phyloP scores from a whole-genome alignment of 2,113 vertebrate genomes.

The Sylvietta virens region DNA sequence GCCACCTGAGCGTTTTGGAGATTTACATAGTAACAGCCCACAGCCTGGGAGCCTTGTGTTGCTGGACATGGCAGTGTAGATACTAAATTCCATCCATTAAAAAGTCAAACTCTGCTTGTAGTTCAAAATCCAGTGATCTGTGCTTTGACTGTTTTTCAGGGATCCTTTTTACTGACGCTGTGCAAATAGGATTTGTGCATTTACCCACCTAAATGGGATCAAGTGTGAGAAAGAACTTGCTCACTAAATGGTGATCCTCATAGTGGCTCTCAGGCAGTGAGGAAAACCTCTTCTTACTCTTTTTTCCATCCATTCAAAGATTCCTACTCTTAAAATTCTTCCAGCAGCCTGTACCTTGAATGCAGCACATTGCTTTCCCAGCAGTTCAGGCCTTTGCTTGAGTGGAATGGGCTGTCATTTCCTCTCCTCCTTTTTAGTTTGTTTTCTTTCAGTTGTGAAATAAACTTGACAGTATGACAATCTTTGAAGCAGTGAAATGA shows the following conservation, averaged over 20 bases:
- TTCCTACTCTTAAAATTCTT: background rate
- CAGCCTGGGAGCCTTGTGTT: background rate
- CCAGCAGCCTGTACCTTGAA: background rate
- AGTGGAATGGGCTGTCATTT: background rate
- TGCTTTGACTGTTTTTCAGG: background rate
- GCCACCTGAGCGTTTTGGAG: background rate
- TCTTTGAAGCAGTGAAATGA: background rate
- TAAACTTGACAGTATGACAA: background rate
- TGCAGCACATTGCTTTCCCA: background rate
- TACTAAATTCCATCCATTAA: background rate
- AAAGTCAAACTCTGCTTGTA: background rate
- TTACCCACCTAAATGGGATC: background rate
- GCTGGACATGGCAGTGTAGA: background rate
- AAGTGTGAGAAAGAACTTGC: background rate
- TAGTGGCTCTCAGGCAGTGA: fast-evolving
- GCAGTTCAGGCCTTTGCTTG: background rate
- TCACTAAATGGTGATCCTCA: background rate
- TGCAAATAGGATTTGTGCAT: background rate
- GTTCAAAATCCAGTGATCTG: background rate
- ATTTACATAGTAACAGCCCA: background rate
- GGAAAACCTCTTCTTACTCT: background rate
- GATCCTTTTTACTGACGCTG: background rate
- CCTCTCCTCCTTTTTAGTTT: background rate
- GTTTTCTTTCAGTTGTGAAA: background rate
- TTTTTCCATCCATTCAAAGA: background rate